phyloP scores from a whole-genome alignment of 1,140 invertebrate species.

The Dysdera silvatica region DNA sequence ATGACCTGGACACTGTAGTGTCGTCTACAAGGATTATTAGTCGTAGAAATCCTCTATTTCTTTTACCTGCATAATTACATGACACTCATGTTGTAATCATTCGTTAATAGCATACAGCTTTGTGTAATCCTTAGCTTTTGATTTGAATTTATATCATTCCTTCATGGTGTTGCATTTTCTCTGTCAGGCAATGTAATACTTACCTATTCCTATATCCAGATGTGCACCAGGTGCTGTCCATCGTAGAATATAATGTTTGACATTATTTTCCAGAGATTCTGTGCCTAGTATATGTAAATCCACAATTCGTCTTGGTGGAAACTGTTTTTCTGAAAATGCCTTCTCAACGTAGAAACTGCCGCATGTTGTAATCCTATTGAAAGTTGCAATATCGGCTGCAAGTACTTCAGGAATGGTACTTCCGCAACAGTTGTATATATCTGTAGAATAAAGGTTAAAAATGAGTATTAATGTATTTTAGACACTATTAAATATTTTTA shows the following conservation, averaged over 20 bases:
- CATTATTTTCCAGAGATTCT: not conserved
- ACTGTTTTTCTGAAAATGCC: not conserved
- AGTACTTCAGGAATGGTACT: not conserved
- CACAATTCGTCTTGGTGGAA: slow-evolving; percentile 16
- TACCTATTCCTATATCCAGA: slow-evolving; percentile 29
- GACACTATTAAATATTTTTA: too few species aligned
- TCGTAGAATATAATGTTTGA: slow-evolving; percentile 8
- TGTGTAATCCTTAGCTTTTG: too few species aligned
- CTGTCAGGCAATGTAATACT: not conserved
- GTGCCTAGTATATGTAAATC: slow-evolving; percentile 3
- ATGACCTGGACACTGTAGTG: too few species aligned
- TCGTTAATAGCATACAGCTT: too few species aligned
- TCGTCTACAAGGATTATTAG: too few species aligned
- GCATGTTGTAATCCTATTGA: not conserved
- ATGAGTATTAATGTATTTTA: too few species aligned
- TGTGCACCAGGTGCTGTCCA: slow-evolving; percentile 32
- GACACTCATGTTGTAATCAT: too few species aligned
- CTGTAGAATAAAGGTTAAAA: too few species aligned
- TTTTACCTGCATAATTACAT: too few species aligned
- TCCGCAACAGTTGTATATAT: slow-evolving; percentile 31
- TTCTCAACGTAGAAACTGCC: not conserved
- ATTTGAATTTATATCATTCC: too few species aligned
- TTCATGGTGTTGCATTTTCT: too few species aligned
- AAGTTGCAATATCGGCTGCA: not conserved
- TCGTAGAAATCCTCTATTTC: too few species aligned